Base-by-base conservation (phyloP, 2,797 vertebrate species). In the Xenentodon cancila region DNA sequence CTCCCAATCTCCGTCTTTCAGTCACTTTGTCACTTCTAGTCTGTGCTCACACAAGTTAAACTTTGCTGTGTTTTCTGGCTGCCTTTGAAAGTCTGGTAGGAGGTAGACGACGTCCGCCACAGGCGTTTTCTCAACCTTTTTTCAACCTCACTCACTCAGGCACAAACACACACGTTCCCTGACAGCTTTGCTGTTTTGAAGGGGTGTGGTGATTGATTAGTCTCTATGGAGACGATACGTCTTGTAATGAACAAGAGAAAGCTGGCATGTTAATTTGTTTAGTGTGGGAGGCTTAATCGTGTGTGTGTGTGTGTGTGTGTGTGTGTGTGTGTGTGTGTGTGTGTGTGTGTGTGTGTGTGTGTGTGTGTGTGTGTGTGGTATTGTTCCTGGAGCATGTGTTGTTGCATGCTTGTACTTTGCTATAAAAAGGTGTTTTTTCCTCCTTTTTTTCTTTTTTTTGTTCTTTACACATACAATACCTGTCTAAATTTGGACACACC, bases 221-320 rank as follows among this genome's bases (percentile, higher is more conserved):
- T 77, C 80, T 81, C 73, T 77, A 73, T 81, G 65, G 79, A 82
- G 79, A 80, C 53, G 57, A 86, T 81, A 66, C 42, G 27, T 82
- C 75, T 83, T 81, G 65, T 86, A 83, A 87, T 85, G 83, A 89
- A 87, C 82, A 84, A 80, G 81, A 63, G 64, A 81, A 84, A 65
- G 54, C 77, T 74, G 65, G 59, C 79, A 55, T 79, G 77, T 85
- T 89, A 81, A 81, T 86, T 85, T 85, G 64, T 72, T 64, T 64
- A 50, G 51, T 57, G 65, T 82, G 71, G 63, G 75, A 75, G 62
- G 67, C 65, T 73, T 40, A 7, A 49, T 37, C 12, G 5, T 19
- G 45, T 48, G 9, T 30, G 44, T 64, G 9, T 30, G 44, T 64
- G 51, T 43, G 37, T 40, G 37, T 65, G 5, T 19, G 45, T 48